Conservation (phyloP, 2,113 vertebrate genomes). For the Ariopsis seemanni region DNA sequence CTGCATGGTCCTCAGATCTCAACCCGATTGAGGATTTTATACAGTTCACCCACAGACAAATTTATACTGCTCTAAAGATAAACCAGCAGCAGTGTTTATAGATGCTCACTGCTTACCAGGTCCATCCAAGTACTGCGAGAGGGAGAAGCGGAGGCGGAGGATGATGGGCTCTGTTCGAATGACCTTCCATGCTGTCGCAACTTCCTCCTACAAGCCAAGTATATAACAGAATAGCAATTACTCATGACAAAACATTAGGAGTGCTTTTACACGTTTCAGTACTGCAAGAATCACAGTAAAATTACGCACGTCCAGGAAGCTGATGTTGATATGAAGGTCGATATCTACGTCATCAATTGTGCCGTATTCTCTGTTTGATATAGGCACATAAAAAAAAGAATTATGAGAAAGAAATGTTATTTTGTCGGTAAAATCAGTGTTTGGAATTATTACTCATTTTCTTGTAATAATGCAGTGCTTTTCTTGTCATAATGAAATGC, state of each 20-base stretch:
- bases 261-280: neutral
- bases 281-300: neutral
- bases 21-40: neutral
- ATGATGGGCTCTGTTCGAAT: slow-evolving; percentile 95
- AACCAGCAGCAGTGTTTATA: slow-evolving; percentile 12
- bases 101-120: slow-evolving; percentile 81
- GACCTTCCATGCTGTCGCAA: slow-evolving; percentile 98
- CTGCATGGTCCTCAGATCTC: neutral
- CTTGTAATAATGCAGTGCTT: too few species aligned
- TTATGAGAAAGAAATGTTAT: neutral
- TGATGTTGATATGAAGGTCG: slow-evolving; percentile 95
- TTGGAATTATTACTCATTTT: neutral
- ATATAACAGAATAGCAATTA: slow-evolving; percentile 44
- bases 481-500: neutral
- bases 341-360: slow-evolving; percentile 98
- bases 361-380: slow-evolving; percentile 87
- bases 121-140: slow-evolving; percentile 98
- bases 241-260: neutral
- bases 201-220: slow-evolving; percentile 85
- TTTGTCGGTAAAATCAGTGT: neutral
- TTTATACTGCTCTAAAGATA: neutral
- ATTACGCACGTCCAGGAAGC: slow-evolving; percentile 93
- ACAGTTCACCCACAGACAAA: neutral
- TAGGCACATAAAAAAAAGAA: slow-evolving; percentile 30
- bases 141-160: slow-evolving; percentile 93